A percentile compares a stretch with the other conserved stretches of the same genome.
These are phyloP conservation scores for Circaetus cinerascens DNA, from an alignment of 2,113 vertebrate species.

Conservation along the genomic window DNA sequence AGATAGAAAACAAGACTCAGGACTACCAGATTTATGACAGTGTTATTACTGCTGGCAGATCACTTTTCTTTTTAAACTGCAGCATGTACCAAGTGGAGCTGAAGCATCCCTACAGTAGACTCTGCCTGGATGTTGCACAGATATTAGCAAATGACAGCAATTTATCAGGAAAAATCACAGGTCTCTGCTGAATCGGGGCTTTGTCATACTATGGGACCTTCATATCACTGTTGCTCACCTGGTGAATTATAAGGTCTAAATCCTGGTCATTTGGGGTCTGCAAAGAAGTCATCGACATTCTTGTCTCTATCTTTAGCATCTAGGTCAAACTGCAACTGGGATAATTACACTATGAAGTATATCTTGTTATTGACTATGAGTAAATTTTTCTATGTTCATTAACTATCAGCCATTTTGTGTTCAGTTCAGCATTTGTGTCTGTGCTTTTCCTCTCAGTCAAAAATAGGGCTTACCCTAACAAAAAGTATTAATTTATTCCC, in stretches of 20 bases:
- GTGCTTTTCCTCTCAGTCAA: not conserved
- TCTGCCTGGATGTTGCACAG: not conserved
- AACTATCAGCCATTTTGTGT: not conserved
- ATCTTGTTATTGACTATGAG: not conserved
- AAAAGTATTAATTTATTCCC: not conserved
- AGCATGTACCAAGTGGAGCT: not conserved
- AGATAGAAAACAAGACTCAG: not conserved
- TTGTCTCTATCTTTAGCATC: not conserved
- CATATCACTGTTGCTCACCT: not conserved
- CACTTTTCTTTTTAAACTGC: constrained; percentile 24
- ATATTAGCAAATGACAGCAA: constrained; percentile 25
- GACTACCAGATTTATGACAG: constrained; percentile 29
- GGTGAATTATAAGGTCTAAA: not conserved
- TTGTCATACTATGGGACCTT: not conserved
- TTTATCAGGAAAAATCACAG: constrained; percentile 1
- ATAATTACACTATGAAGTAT: not conserved
- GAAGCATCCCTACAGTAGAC: not conserved
- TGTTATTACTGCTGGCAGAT: constrained; percentile 10
- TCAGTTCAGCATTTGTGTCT: not conserved
- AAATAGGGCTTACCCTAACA: not conserved
- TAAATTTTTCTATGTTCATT: not conserved
- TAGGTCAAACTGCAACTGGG: not conserved
- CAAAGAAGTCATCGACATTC: not conserved
- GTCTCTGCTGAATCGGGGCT: not conserved
- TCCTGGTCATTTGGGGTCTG: not conserved